These are phyloP conservation scores for Macropodus opercularis DNA, from an alignment of 2,797 vertebrate species.

Conservation along the genomic window DNA sequence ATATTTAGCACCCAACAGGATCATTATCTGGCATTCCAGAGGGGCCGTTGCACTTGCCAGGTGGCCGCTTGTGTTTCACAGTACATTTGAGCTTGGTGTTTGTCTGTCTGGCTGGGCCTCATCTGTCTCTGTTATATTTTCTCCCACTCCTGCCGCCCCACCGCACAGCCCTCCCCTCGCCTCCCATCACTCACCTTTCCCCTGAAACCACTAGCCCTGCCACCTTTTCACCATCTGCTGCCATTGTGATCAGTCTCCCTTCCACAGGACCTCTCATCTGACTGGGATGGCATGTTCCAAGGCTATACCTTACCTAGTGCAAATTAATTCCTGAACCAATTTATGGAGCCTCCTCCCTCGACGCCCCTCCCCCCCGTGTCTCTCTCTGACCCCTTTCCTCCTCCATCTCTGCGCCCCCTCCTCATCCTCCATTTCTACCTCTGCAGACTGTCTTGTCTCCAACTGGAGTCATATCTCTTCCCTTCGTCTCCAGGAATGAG, in stretches of 20 bases:
- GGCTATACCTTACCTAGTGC: conserved; percentile 88
- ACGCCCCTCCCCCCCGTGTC: conserved; percentile 13
- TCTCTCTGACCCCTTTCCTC: conserved; percentile 33
- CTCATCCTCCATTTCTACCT: conserved; percentile 33
- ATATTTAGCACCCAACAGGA: conserved; percentile 68
- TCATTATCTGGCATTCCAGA: conserved; percentile 60
- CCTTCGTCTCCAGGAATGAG: conserved; percentile 68
- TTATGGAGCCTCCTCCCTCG: conserved; percentile 58
- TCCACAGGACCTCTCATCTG: conserved; percentile 83
- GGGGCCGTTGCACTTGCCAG: conserved; percentile 55
- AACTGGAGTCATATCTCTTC: conserved; percentile 72
- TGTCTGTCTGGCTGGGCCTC: conserved; percentile 57
- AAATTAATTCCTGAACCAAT: conserved; percentile 81
- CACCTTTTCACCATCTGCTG: conserved; percentile 88
- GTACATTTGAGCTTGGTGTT: conserved; percentile 84
- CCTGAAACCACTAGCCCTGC: conserved; percentile 51
- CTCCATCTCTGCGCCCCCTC: conserved; percentile 43
- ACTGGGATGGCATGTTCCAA: conserved; percentile 89
- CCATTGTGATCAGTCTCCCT: conserved; percentile 94
- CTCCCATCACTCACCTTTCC: conserved; percentile 70
- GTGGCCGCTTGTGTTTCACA: conserved; percentile 80
- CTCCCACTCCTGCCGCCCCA: conserved; percentile 46
- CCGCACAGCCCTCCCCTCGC: conserved; percentile 42
- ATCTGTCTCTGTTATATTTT: conserved; percentile 75
- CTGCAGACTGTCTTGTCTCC: conserved; percentile 64